Evolutionary conservation across 2,113 vertebrate species (phyloP).

Genomic region (Patagioenas fasciata): DNA sequence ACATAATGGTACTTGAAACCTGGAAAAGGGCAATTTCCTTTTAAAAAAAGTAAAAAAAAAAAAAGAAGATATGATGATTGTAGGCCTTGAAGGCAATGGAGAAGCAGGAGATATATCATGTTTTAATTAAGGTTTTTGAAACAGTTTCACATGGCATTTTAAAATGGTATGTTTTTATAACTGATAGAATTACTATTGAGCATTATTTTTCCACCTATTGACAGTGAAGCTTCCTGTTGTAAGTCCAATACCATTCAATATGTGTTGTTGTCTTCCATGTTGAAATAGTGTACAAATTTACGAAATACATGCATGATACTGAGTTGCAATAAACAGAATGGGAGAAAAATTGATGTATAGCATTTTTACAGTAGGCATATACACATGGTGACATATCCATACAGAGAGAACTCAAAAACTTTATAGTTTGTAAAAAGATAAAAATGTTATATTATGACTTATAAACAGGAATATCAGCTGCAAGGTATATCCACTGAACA

Average conservation of each 20-base stretch:
- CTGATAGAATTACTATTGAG: not conserved
- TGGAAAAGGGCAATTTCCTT: not conserved
- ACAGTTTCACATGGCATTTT: not conserved
- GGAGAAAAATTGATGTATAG: not conserved
- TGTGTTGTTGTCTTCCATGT: not conserved
- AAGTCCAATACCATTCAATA: not conserved
- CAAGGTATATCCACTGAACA: not conserved
- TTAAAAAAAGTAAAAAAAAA: not conserved
- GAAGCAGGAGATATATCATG: not conserved
- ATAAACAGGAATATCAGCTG: not conserved
- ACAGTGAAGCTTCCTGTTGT: not conserved
- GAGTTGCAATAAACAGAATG: not conserved
- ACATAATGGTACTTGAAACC: not conserved
- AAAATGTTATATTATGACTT: not conserved
- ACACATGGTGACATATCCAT: not conserved
- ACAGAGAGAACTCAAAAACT: not conserved
- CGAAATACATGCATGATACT: not conserved
- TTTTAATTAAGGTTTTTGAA: not conserved
- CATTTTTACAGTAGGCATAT: not conserved
- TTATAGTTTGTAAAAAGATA: not conserved
- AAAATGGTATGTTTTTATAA: not conserved
- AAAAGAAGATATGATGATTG: not conserved
- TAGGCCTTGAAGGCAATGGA: not conserved
- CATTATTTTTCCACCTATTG: rapidly evolving
- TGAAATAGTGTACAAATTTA: not conserved